Conservation (phyloP, 1,140 invertebrate genomes). For the silkworm (Bombyx mori) region DNA sequence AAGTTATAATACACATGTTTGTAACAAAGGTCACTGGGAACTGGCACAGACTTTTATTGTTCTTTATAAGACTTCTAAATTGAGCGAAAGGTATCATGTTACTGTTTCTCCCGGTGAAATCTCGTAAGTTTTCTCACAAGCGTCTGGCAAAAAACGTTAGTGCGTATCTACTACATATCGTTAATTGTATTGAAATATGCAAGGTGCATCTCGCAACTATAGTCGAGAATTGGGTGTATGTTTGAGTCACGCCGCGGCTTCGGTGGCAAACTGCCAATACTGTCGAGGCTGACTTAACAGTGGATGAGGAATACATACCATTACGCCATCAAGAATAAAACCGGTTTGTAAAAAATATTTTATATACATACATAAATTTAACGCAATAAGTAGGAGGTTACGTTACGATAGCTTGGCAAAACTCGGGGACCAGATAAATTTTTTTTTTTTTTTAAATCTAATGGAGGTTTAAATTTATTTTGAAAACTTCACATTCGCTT, state of each 20-base stretch:
- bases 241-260: slow-evolving; percentile 32
- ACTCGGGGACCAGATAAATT: too few species aligned
- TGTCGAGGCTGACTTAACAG: slow-evolving; percentile 19
- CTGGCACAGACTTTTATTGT: slow-evolving; percentile 45
- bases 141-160: slow-evolving; percentile 39
- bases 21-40: slow-evolving; percentile 59
- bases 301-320: slow-evolving; percentile 13
- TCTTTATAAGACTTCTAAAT: slow-evolving; percentile 45
- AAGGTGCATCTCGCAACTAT: slow-evolving; percentile 19
- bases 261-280: slow-evolving; percentile 42
- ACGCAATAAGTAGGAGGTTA: too few species aligned
- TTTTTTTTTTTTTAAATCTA: too few species aligned
- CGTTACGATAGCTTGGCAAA: too few species aligned
- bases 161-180: slow-evolving; percentile 29
- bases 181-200: slow-evolving; percentile 55
- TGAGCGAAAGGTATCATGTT: slow-evolving; percentile 60
- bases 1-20: background rate
- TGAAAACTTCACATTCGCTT: too few species aligned
- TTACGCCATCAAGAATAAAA: slow-evolving; percentile 13
- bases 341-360: background rate
- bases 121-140: slow-evolving; percentile 51
- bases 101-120: slow-evolving; percentile 56
- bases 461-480: too few species aligned
- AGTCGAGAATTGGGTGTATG: slow-evolving; percentile 24
- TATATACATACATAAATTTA: slow-evolving; percentile 3